phyloP scores from a whole-genome alignment of 2,888 invertebrate genomes.

The Parnassius mnemosyne region DNA sequence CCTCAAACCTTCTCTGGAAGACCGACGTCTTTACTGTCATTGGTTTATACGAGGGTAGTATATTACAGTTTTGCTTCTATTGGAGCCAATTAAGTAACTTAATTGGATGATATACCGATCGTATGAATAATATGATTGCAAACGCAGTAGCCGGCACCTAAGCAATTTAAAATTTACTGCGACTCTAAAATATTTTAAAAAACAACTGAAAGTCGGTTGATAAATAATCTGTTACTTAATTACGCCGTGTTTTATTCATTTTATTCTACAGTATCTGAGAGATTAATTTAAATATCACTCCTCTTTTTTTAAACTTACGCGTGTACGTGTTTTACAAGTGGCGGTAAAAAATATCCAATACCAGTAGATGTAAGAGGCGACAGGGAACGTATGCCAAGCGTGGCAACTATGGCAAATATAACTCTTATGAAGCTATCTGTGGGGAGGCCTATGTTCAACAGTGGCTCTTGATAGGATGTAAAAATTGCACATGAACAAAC shows the following conservation, averaged over 20 bases:
- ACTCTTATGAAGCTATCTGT: too few relatives aligned
- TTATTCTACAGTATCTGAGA: too few relatives aligned
- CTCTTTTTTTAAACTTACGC: too few relatives aligned
- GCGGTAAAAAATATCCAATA: too few relatives aligned
- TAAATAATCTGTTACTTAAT: constrained; percentile 1
- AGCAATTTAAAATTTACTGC: background rate
- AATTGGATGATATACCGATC: constrained; percentile 24
- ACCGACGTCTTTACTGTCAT: constrained; percentile 21
- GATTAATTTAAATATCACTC: too few relatives aligned
- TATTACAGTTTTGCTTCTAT: constrained; percentile 15
- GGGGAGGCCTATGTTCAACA: too few relatives aligned
- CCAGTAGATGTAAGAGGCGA: too few relatives aligned
- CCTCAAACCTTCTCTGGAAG: constrained; percentile 32
- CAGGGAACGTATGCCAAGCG: too few relatives aligned
- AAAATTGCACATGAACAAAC: too few relatives aligned
- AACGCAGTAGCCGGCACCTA: constrained; percentile 7
- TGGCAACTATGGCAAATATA: too few relatives aligned
- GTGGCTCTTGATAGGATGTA: too few relatives aligned
- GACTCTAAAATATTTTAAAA: constrained; percentile 4
- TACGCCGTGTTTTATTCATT: background rate
- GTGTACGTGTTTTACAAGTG: too few relatives aligned
- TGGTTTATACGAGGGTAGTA: constrained; percentile 17
- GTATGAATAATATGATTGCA: constrained; percentile 13
- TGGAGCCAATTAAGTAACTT: constrained; percentile 24
- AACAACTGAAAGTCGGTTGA: background rate